phyloP scores from a whole-genome alignment of 2,113 vertebrate genomes.

The Aptenodytes forsteri region DNA sequence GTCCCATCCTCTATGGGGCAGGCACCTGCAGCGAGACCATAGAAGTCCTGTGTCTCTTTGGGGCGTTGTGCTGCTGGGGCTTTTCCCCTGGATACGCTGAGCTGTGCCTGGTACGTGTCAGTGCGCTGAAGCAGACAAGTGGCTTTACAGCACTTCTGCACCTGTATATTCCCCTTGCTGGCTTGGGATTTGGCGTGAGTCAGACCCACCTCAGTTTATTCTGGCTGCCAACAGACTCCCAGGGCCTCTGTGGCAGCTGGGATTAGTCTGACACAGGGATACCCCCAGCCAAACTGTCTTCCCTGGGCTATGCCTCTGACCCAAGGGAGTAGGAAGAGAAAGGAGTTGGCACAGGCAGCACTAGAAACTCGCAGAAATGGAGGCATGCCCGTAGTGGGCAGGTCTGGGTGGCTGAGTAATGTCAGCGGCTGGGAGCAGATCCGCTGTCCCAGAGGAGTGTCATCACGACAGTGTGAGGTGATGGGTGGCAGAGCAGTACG shows the following conservation, averaged over 20 bases:
- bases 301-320: neutral
- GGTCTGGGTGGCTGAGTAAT: neutral
- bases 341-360: neutral
- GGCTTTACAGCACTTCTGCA: neutral
- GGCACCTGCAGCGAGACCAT: neutral
- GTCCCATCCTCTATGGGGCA: neutral
- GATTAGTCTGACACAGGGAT: neutral
- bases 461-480: neutral
- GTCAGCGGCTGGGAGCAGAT: neutral
- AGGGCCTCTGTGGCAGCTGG: constrained; percentile 7
- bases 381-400: neutral
- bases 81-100: neutral
- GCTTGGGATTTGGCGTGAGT: neutral
- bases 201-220: neutral
- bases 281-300: neutral
- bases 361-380: neutral
- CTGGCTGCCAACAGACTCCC: neutral
- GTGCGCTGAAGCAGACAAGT: neutral
- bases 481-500: neutral
- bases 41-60: neutral
- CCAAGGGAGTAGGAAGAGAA: neutral
- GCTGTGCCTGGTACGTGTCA: neutral
- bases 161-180: neutral
- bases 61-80: neutral
- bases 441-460: neutral